Percentiles rank a stretch among this genome's conserved stretches.
These are phyloP conservation scores for Diachasma alloeum DNA, from an alignment of 1,140 invertebrate species.

Conservation along the genomic window DNA sequence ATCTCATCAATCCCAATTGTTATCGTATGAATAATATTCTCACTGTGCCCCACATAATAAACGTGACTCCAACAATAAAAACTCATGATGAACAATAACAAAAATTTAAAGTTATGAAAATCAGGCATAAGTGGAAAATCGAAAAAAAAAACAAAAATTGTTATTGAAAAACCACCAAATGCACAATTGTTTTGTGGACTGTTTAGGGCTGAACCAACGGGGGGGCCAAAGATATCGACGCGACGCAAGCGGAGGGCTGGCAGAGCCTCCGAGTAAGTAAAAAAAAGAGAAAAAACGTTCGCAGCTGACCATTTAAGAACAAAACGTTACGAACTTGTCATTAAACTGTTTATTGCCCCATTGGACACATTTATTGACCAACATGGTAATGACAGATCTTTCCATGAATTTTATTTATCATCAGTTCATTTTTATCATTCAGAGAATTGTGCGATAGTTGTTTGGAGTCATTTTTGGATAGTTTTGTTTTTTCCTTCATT, in stretches of 20 bases:
- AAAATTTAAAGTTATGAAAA: too few relatives aligned
- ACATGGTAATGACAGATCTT: conserved; percentile 1
- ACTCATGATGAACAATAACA: too few relatives aligned
- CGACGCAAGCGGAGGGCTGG: conserved; percentile 64
- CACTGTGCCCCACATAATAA: too few relatives aligned
- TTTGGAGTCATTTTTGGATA: neutral
- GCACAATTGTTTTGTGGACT: conserved; percentile 61
- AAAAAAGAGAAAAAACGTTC: conserved; percentile 38
- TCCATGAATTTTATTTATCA: neutral
- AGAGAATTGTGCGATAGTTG: neutral
- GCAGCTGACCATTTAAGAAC: neutral
- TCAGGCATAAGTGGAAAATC: too few relatives aligned
- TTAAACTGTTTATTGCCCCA: conserved; percentile 1
- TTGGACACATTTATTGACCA: neutral
- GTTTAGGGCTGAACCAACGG: conserved; percentile 67
- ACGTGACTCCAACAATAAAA: too few relatives aligned
- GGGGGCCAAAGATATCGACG: conserved; percentile 65
- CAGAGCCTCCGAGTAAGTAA: conserved; percentile 66
- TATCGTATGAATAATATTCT: too few relatives aligned
- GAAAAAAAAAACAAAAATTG: neutral
- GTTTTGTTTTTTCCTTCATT: neutral
- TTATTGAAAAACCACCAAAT: neutral
- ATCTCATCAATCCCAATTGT: too few relatives aligned
- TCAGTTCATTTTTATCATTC: neutral
- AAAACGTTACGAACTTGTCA: neutral